Evolutionary conservation across 1,140 invertebrate genomes (phyloP).

Genomic region (Uloborus diversus): DNA sequence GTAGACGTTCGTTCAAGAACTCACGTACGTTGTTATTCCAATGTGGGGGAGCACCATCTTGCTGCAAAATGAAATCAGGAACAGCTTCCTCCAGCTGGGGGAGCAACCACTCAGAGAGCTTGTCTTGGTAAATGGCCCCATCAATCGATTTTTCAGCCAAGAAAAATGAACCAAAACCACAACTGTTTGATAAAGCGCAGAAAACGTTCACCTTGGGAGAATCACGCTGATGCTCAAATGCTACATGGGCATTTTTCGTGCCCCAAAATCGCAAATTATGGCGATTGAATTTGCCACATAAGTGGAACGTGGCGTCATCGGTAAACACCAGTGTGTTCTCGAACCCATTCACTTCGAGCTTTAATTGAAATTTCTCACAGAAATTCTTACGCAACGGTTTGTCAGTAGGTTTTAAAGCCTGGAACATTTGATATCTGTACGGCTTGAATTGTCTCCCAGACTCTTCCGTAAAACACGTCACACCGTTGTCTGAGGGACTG

Average conservation of each 20-base stretch:
- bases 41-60: not conserved
- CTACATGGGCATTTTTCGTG: constrained; percentile 17
- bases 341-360: not conserved
- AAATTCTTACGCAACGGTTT: constrained; percentile 4
- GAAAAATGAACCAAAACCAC: constrained; percentile 34
- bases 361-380: constrained; percentile 1
- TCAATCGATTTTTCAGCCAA: constrained; percentile 19
- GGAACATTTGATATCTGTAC: too few species aligned
- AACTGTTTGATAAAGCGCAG: constrained; percentile 3
- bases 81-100: not conserved
- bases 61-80: not conserved
- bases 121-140: constrained; percentile 9
- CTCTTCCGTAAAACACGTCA: too few species aligned
- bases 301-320: constrained; percentile 22
- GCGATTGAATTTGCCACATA: constrained; percentile 22
- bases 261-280: constrained; percentile 16
- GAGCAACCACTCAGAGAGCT: constrained; percentile 28
- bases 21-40: too few species aligned
- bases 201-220: constrained; percentile 39
- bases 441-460: too few species aligned
- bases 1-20: too few species aligned
- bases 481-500: too few species aligned
- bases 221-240: constrained; percentile 11
- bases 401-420: constrained; percentile 7
- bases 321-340: constrained; percentile 19